phyloP scores from a whole-genome alignment of 1,140 invertebrate species.

The Papilio xuthus region DNA sequence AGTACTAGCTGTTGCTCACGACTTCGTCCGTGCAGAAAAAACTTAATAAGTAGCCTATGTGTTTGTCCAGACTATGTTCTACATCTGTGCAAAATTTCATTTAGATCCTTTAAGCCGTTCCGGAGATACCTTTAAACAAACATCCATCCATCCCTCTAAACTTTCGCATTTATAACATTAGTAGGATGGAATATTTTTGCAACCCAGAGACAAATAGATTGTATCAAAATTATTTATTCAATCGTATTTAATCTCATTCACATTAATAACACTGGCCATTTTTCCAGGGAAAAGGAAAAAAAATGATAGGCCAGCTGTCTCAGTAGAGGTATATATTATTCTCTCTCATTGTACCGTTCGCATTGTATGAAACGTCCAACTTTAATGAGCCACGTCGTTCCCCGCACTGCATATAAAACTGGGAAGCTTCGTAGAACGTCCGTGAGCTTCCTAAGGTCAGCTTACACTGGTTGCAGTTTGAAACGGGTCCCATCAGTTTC shows the following conservation, averaged over 20 bases:
- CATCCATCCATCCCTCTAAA: too few relatives aligned
- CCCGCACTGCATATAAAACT: not conserved
- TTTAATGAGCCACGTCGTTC: constrained; percentile 37
- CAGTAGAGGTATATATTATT: constrained; percentile 53
- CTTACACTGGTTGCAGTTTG: constrained; percentile 43
- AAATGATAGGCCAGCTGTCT: constrained; percentile 53
- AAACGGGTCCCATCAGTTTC: constrained; percentile 44
- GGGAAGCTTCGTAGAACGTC: not conserved
- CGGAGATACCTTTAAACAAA: too few relatives aligned
- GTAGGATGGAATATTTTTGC: too few relatives aligned
- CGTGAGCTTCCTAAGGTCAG: constrained; percentile 39
- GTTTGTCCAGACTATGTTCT: too few relatives aligned
- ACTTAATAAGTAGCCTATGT: too few relatives aligned
- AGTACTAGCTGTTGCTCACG: too few relatives aligned
- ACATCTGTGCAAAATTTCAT: too few relatives aligned
- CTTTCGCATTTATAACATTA: too few relatives aligned
- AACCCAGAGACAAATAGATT: too few relatives aligned
- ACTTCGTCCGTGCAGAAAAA: too few relatives aligned
- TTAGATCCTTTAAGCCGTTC: too few relatives aligned
- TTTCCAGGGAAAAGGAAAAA: constrained; percentile 48
- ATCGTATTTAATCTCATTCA: constrained; percentile 54
- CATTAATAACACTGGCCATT: constrained; percentile 61
- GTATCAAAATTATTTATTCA: constrained; percentile 42
- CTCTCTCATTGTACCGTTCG: constrained; percentile 51
- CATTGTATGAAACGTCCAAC: constrained; percentile 53